A percentile compares a stretch with the other conserved stretches of the same genome.
phyloP scores from a whole-genome alignment of 2,797 vertebrate species.

The Hippocampus kuda region DNA sequence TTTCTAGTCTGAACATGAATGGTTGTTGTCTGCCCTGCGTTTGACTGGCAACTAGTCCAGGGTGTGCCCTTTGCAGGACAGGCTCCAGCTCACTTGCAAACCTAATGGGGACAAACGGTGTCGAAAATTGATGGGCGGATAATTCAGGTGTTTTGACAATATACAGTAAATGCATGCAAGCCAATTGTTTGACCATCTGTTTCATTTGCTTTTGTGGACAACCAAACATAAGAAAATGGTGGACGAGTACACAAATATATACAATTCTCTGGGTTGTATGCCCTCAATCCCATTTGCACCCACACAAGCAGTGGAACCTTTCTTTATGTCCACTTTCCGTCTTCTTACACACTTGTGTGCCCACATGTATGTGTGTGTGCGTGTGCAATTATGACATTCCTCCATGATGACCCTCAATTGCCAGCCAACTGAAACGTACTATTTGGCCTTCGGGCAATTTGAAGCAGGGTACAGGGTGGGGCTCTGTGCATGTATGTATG shows the following conservation, averaged over 20 bases:
- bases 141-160: slow-evolving; percentile 10
- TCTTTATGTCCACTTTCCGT: not conserved
- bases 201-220: slow-evolving; percentile 22
- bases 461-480: slow-evolving; percentile 19
- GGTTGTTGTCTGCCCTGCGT: no score
- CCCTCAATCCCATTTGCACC: not conserved
- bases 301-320: not conserved
- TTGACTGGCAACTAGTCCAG: no score
- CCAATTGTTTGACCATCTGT: slow-evolving; percentile 25
- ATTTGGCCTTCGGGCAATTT: slow-evolving; percentile 31
- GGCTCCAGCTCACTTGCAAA: no score
- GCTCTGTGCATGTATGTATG: slow-evolving; percentile 3
- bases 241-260: slow-evolving; percentile 5
- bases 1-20: no score
- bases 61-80: no score
- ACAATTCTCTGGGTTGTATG: slow-evolving; percentile 6
- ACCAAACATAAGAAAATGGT: slow-evolving; percentile 17
- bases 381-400: slow-evolving; percentile 31
- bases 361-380: not conserved
- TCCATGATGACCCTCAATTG: slow-evolving; percentile 21
- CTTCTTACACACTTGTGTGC: slow-evolving; percentile 12
- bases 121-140: no score
- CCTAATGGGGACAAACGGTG: no score
- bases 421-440: slow-evolving; percentile 29
- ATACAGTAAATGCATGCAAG: slow-evolving; percentile 17